These are phyloP conservation scores for Pygoscelis antarcticus DNA, from an alignment of 2,113 vertebrate species.

Conservation along the genomic window DNA sequence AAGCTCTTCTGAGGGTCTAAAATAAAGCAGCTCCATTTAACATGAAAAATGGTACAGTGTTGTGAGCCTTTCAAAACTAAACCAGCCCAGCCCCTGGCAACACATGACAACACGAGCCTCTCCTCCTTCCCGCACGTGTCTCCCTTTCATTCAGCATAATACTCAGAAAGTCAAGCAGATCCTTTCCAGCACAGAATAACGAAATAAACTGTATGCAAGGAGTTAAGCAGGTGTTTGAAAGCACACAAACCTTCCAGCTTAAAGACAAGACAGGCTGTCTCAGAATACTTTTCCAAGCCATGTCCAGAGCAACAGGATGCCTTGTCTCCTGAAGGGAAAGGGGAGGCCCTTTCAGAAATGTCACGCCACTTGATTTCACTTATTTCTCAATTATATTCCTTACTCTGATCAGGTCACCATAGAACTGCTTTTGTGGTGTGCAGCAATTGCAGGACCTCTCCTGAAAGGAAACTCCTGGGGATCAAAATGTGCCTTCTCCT, in stretches of 20 bases:
- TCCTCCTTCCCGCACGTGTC: neutral
- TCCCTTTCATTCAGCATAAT: neutral
- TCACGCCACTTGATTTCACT: neutral
- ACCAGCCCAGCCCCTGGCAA: neutral
- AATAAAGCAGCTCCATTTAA: slow-evolving; percentile 9
- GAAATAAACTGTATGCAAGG: neutral
- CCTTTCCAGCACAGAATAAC: neutral
- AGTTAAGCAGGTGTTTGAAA: neutral
- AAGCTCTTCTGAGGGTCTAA: neutral
- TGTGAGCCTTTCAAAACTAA: neutral
- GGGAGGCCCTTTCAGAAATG: neutral
- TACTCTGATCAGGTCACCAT: neutral
- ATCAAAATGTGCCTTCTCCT: neutral
- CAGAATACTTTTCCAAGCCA: neutral
- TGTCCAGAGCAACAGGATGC: neutral
- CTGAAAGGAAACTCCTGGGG: neutral
- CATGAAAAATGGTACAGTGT: neutral
- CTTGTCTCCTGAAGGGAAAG: neutral
- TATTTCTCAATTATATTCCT: neutral
- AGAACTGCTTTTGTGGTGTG: neutral
- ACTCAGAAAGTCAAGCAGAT: neutral
- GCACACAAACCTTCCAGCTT: neutral
- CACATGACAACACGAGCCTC: neutral
- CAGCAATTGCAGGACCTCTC: neutral
- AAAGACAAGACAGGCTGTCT: neutral